These are phyloP conservation scores for Diachasmimorpha longicaudata DNA, from an alignment of 1,140 invertebrate genomes.

Conservation along the genomic window DNA sequence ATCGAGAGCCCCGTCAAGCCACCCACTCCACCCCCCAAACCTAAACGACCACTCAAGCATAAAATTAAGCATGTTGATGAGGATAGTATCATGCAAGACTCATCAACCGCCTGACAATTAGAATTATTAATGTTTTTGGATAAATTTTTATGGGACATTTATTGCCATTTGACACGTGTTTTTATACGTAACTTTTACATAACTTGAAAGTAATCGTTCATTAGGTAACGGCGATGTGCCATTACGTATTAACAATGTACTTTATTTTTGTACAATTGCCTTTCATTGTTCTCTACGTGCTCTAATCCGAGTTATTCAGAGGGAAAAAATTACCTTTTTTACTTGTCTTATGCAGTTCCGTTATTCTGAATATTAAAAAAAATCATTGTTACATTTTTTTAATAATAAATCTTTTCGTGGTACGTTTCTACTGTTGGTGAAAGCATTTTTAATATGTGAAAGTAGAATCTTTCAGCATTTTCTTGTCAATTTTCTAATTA, in stretches of 20 bases:
- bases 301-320: neutral
- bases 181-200: neutral
- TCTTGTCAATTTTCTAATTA: too few relatives aligned
- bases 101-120: slow-evolving; percentile 38
- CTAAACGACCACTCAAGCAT: slow-evolving; percentile 39
- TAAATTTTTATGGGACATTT: neutral
- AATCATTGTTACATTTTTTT: too few relatives aligned
- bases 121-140: slow-evolving; percentile 21
- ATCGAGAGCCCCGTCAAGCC: slow-evolving; percentile 38
- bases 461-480: too few relatives aligned
- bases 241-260: slow-evolving; percentile 9
- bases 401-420: too few relatives aligned
- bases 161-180: slow-evolving; percentile 1
- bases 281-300: neutral
- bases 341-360: too few relatives aligned
- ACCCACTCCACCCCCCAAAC: slow-evolving; percentile 54
- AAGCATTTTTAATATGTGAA: too few relatives aligned
- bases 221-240: neutral
- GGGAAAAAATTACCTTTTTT: neutral
- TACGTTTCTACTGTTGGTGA: too few relatives aligned
- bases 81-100: slow-evolving; percentile 39
- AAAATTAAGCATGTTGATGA: slow-evolving; percentile 28
- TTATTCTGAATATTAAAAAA: too few relatives aligned
- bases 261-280: slow-evolving; percentile 1
- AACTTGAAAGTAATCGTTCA: neutral